Base-by-base conservation (phyloP, 1,140 invertebrate species). In the Leptinotarsa texana region DNA sequence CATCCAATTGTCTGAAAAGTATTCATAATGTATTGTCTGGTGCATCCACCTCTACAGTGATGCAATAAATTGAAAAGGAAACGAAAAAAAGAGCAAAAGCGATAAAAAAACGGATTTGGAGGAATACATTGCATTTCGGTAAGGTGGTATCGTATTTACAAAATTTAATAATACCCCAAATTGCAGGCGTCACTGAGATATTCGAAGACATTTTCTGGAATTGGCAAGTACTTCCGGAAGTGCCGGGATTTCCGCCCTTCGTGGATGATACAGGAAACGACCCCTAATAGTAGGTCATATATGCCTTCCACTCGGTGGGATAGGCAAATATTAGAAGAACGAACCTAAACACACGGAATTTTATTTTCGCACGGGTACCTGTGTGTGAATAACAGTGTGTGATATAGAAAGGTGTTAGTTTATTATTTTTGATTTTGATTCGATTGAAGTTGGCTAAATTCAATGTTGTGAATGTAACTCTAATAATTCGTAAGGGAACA, bases 231-330 rank as follows among this genome's bases (percentile, higher is more conserved):
- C 24, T 68, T 68, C 66, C 66, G 66, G 66, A 68, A 33, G 33
- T 68, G 66, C 49, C 42, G 33, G 66, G 66, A 68, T 68, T 42
- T 68, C 66, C 66, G 66, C 66, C 66, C 24, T 68, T 68, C 33
- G 42, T n/a, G 15, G 66, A 42, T n/a, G 17, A 42, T 47, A 47
- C 66, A 42, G 66, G 66, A 68, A 68, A 68, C 33, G 66, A 47
- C 66, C 66, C 33, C 42, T 68, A 68, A 33, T 68, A 68, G 66
- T 68, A 68, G 66, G 66, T 68, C 66, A 68, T 68, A 65, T 65
- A 68, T 68, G 24, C 66, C 66, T 68, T 68, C 66, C 33, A 68
- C 24, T 42, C 33, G 66, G 66, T 68, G 66, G 66, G 66, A 68
- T 68, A 68, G n/a, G 42, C 33, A 68, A 68, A 68, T 68, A 68